These are phyloP conservation scores for Gopherus flavomarginatus DNA, from an alignment of 2,113 vertebrate species.

Conservation along the genomic window DNA sequence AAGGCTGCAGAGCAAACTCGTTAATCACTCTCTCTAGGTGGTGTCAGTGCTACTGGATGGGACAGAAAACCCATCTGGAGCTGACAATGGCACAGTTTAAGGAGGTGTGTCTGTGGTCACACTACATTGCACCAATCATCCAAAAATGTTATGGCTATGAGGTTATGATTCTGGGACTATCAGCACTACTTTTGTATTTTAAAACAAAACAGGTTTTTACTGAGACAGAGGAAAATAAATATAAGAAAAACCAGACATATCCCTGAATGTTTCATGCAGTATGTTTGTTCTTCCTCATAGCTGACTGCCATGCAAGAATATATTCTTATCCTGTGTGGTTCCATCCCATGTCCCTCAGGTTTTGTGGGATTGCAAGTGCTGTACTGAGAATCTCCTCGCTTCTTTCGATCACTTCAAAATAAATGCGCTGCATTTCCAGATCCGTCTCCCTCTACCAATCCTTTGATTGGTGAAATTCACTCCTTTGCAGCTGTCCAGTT, in stretches of 20 bases:
- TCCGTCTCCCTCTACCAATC: not conserved
- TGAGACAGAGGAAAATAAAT: not conserved
- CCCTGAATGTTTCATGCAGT: not conserved
- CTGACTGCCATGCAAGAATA: not conserved
- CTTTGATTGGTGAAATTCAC: not conserved
- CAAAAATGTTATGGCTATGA: not conserved
- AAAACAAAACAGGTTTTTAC: not conserved
- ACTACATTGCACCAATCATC: not conserved
- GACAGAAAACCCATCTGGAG: not conserved
- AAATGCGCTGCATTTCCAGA: not conserved
- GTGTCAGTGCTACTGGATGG: no score
- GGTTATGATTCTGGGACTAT: not conserved
- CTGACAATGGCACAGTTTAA: not conserved
- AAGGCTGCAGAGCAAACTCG: no score
- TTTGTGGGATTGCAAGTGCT: not conserved
- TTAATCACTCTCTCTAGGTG: no score
- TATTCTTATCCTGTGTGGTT: not conserved
- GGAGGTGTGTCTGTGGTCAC: not conserved
- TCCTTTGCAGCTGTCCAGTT: not conserved
- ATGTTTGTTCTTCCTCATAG: not conserved
- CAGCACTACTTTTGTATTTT: not conserved
- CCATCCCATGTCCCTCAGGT: not conserved
- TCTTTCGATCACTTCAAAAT: rapidly evolving
- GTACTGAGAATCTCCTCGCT: not conserved
- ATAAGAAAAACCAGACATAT: not conserved